Evolutionary conservation across 2,113 vertebrate genomes (phyloP).

Genomic region (Nipponia nippon): DNA sequence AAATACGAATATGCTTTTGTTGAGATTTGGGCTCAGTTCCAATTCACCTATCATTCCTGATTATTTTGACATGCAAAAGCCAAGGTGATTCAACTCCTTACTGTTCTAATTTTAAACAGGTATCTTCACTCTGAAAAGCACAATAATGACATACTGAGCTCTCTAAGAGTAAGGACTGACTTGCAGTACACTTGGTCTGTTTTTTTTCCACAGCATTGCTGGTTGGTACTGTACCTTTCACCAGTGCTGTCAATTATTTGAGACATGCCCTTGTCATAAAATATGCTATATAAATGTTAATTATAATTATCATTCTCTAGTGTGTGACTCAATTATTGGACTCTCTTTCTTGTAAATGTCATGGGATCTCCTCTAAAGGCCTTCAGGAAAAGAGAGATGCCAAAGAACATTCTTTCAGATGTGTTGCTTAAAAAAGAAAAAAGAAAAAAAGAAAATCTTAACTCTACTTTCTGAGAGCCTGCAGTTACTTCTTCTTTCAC

Average conservation of each 20-base stretch:
- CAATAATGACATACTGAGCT: neutral
- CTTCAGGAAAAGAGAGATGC: conserved; percentile 17
- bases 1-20: neutral
- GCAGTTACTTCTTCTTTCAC: neutral
- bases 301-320: neutral
- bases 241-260: neutral
- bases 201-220: neutral
- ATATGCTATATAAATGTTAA: neutral
- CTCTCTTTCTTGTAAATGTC: neutral
- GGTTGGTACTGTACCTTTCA: neutral
- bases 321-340: conserved; percentile 10
- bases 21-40: neutral
- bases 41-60: neutral
- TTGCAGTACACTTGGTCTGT: neutral
- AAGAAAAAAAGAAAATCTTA: neutral
- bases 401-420: conserved; percentile 32
- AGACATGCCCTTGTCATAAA: neutral
- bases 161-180: neutral
- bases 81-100: conserved; percentile 27
- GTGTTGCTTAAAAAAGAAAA: neutral
- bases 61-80: conserved; percentile 41
- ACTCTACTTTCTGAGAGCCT: neutral
- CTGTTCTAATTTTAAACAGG: conserved; percentile 33
- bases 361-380: neutral
- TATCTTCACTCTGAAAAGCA: neutral